phyloP scores from a whole-genome alignment of 2,113 vertebrate species.

The Glaucomys volans region DNA sequence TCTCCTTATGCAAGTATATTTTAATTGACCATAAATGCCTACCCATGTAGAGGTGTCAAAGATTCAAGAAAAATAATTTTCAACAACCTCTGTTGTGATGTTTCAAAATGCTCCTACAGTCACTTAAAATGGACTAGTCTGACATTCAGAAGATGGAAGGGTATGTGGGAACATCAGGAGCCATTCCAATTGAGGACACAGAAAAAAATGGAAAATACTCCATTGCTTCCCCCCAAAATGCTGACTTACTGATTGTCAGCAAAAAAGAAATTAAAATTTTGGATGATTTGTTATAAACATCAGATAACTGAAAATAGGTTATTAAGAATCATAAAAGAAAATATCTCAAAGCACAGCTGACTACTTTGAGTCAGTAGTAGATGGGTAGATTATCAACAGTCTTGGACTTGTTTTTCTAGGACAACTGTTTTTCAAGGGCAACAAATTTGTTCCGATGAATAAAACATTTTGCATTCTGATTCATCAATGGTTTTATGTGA shows the following conservation, averaged over 20 bases:
- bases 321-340: slow-evolving; percentile 47
- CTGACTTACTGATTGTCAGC: background rate
- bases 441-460: background rate
- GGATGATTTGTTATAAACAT: background rate
- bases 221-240: background rate
- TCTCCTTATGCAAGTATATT: background rate
- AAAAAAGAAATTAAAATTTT: background rate
- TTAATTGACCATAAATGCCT: background rate
- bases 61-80: background rate
- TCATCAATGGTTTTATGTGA: background rate
- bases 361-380: slow-evolving; percentile 20
- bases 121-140: background rate
- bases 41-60: background rate
- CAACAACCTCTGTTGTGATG: background rate
- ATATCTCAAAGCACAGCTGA: slow-evolving; percentile 42
- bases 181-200: background rate
- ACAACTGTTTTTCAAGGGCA: background rate
- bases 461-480: background rate
- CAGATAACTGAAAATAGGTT: background rate
- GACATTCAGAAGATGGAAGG: background rate
- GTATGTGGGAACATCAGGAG: background rate
- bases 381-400: slow-evolving; percentile 64
- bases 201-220: background rate
- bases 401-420: background rate
- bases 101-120: background rate